Evolutionary conservation across 2,797 vertebrate species (phyloP).

Genomic region (Margarornis squamiger): DNA sequence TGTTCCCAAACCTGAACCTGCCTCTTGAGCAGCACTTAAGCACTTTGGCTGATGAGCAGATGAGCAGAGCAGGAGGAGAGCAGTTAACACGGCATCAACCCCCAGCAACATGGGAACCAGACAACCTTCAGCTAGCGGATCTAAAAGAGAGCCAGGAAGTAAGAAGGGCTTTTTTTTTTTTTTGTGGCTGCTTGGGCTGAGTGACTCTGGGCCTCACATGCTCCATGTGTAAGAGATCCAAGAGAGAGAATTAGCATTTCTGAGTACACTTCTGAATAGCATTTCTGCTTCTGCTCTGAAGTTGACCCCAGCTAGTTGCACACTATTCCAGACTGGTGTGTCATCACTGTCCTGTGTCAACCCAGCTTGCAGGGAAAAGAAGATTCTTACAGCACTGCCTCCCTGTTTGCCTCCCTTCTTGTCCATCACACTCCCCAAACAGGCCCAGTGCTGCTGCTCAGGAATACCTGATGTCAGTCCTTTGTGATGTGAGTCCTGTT

Average conservation of each 20-base stretch:
- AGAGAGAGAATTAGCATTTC: neutral
- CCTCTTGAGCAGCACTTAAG: neutral
- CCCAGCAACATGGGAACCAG: rapidly evolving
- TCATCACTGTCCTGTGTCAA: rapidly evolving
- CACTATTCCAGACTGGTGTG: neutral
- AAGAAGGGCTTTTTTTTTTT: neutral
- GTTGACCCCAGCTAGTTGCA: neutral
- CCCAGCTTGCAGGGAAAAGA: neutral
- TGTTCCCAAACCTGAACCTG: neutral
- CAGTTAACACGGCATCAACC: neutral
- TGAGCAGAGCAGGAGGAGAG: neutral
- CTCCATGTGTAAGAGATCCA: neutral
- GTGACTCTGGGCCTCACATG: neutral
- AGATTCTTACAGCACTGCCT: neutral
- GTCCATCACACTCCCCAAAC: neutral
- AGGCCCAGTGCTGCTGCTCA: neutral
- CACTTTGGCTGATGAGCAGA: neutral
- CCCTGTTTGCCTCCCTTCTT: neutral
- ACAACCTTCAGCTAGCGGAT: neutral
- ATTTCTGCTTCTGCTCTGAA: neutral
- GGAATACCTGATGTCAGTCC: neutral
- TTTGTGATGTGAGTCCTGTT: neutral
- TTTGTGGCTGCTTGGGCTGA: neutral
- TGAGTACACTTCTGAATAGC: neutral
- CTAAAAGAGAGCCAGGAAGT: neutral